Evolutionary conservation across 2,797 vertebrate species (phyloP), one percentile per base, ranked within the genome.

Genomic region (Euthynnus affinis): DNA sequence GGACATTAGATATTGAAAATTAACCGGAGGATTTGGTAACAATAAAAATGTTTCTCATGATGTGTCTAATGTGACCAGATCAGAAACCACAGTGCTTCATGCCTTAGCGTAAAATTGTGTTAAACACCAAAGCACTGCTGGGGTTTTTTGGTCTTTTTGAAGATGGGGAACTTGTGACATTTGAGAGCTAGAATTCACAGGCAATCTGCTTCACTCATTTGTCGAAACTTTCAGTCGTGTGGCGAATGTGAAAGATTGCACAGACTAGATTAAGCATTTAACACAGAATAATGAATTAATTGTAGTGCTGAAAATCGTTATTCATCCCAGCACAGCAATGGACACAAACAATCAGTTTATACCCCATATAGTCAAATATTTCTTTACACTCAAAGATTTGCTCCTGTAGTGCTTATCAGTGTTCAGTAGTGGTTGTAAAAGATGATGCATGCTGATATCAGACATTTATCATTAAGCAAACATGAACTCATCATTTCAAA

Each of bases 1-100:
- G 92, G 78, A 91, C 89, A 93, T 92, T 91, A 90, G 80, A 92
- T 91, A 94, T 89, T 90, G 87, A 90, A 93, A 92, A 91, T 88
- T 86, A 90, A 93, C 89, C n/a, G 0, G 58, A 75, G 87, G 88
- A 92, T 92, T 92, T 92, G 76, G 71, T 85, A 42, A 85, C 85
- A 86, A 87, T 88, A 74, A 81, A 84, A 89, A 70, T 12, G 7
- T 68, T 79, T 81, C 65, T 66, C 56, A 44, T 59, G 69, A 75
- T 74, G 77, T 42, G 34, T 79, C 70, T 63, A 5, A 80, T 65
- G 77, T 22, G 59, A 71, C 58, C 67, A 10, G 44, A 65, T 80
- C 62, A 57, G 76, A 56, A 5, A 42, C 10, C 29, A 29, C 42
- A 74, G 15, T 10, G 62, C 56, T 65, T 72, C 32, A 27, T 44